Base-by-base conservation (phyloP, 1,140 invertebrate genomes). In the Eciton burchellii region DNA sequence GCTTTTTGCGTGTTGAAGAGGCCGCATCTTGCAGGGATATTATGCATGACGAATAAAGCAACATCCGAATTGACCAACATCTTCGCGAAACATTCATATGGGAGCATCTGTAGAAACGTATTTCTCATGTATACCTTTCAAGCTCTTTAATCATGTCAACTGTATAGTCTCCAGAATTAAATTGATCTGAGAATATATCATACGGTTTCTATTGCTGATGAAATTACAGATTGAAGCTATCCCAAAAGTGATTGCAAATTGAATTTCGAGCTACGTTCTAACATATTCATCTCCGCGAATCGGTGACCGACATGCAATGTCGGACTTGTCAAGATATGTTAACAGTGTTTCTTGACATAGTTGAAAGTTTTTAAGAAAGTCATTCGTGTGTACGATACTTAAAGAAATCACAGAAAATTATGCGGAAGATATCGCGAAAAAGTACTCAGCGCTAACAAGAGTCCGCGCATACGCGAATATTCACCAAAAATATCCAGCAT, bases 41-140 rank as follows among this genome's bases (percentile, higher is more conserved):
- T 84, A 86, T 87, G 85, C 79, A 74, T 84, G 84, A 68, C 73
- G 65, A 52, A 68, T 79, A 73, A 86, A 86, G 81, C 81, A 86
- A 72, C 81, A 83, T 83, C 74, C 60, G 71, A 86, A 87, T 86
- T 85, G 85, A 86, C 68, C 72, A 82, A 63, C 73, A 70, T 73
- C 72, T 84, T 87, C 54, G 52, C 82, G 66, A 74, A 87, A 71
- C 66, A 86, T 54, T 66, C 63, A 19, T 19, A 6, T 56, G 74
- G 11, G 41, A 41, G 68, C 49, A 35, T 77, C 68, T 77, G 43
- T 49, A 77, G 35, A 68, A 16, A 77, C 43, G 54, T 68, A 77
- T 56, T 68, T 77, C 63, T 26, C 26, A 16, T 12, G 16, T 62
- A 43, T 54, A 26, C 74, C 54, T 68, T 77, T 19, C 16, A 65